A percentile compares a stretch with the other conserved stretches of the same genome.
phyloP scores from a whole-genome alignment of 2,113 vertebrate genomes.

The Monopterus albus region DNA sequence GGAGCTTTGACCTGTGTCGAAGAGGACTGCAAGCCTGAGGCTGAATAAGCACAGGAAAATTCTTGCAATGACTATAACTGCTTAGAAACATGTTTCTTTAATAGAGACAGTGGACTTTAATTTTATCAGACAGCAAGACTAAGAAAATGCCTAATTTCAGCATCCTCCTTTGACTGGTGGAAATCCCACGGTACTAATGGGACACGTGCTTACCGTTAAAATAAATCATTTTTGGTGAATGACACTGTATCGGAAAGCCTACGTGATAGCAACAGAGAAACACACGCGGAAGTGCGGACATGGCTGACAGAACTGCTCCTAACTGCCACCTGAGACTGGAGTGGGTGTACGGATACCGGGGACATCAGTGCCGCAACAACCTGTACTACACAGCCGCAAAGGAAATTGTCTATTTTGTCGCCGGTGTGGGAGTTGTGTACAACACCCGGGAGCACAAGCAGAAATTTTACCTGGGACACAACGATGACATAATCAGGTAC shows the following conservation, averaged over 20 bases:
- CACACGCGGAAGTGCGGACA: slow-evolving; percentile 82
- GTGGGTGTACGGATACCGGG: slow-evolving; percentile 98
- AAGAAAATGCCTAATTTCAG: slow-evolving; percentile 63
- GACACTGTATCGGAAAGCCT: slow-evolving; percentile 69
- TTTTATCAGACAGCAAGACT: slow-evolving; percentile 7
- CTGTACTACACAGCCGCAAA: slow-evolving; percentile 97
- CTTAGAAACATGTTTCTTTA: slow-evolving; percentile 29
- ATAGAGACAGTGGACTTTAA: slow-evolving; percentile 26
- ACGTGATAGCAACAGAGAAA: slow-evolving; percentile 68
- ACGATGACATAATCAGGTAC: slow-evolving; percentile 99
- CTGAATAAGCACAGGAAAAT: slow-evolving; percentile 43
- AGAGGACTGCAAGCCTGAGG: slow-evolving; percentile 58
- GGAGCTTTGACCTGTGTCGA: slow-evolving; percentile 79
- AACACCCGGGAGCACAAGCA: slow-evolving; percentile 98
- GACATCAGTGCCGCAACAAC: slow-evolving; percentile 99
- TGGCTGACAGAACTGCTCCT: slow-evolving; percentile 97
- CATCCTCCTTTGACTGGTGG: slow-evolving; percentile 48
- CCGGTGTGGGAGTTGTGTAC: slow-evolving; percentile 96
- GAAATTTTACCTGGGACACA: slow-evolving; percentile 99
- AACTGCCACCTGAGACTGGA: slow-evolving; percentile 97
- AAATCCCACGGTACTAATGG: slow-evolving; percentile 71
- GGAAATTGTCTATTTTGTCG: slow-evolving; percentile 98
- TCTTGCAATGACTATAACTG: slow-evolving; percentile 53
- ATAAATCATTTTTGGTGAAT: slow-evolving; percentile 77
- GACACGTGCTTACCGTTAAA: slow-evolving; percentile 64